phyloP scores from a whole-genome alignment of 2,888 invertebrate genomes.

The Pandemis heparana region DNA sequence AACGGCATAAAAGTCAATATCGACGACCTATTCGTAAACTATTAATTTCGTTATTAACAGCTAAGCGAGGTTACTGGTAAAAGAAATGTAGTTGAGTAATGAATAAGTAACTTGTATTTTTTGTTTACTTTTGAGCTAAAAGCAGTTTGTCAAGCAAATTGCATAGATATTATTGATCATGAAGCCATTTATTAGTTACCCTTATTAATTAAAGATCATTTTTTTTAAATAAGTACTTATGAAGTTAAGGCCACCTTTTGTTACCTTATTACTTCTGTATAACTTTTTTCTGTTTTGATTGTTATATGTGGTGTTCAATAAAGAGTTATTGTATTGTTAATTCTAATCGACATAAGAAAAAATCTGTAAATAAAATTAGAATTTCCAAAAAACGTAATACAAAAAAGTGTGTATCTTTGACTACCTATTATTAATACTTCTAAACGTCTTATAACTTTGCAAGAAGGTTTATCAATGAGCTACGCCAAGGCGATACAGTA shows the following conservation, averaged over 20 bases:
- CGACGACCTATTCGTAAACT: slow-evolving; percentile 27
- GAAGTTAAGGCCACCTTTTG: too few species aligned
- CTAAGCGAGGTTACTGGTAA: slow-evolving; percentile 9
- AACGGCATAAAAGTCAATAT: slow-evolving; percentile 39
- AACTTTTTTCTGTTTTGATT: too few species aligned
- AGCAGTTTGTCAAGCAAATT: background rate
- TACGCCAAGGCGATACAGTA: slow-evolving; percentile 50
- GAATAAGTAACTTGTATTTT: slow-evolving; percentile 4
- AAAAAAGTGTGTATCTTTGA: too few species aligned
- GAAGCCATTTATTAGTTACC: background rate
- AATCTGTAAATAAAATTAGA: too few species aligned
- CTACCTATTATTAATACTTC: background rate
- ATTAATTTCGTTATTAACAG: slow-evolving; percentile 34
- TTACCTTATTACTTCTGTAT: too few species aligned
- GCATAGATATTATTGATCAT: background rate
- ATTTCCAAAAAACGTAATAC: too few species aligned
- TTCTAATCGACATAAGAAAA: too few species aligned
- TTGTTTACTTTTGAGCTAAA: background rate
- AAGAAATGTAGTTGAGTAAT: background rate
- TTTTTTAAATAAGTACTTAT: too few species aligned
- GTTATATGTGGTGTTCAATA: too few species aligned
- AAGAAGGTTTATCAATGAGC: slow-evolving; percentile 45
- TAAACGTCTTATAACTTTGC: background rate
- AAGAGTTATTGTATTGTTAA: too few species aligned
- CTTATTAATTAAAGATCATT: background rate